Evolutionary conservation across 2,888 invertebrate genomes (phyloP).

Genomic region (Formica aserva): DNA sequence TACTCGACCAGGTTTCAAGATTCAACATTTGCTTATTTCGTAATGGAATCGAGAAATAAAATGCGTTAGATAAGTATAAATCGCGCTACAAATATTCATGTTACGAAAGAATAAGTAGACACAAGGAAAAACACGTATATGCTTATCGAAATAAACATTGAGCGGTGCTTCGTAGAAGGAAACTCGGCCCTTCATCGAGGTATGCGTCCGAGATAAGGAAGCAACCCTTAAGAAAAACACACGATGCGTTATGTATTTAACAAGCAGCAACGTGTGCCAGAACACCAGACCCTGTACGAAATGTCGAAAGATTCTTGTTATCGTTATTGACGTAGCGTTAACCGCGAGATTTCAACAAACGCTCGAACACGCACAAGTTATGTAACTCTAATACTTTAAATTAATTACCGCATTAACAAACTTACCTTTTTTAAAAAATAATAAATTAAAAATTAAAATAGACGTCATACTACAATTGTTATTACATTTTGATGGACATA

Average conservation of each 20-base stretch:
- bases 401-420: conserved; percentile 10
- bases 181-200: conserved; percentile 19
- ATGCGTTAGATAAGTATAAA: background rate
- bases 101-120: conserved; percentile 1
- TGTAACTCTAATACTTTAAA: background rate
- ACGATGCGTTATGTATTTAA: conserved; percentile 52
- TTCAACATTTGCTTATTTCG: conserved; percentile 15
- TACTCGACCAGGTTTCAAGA: background rate
- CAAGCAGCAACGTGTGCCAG: conserved; percentile 33
- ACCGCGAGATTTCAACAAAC: conserved; percentile 77
- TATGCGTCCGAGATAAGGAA: conserved; percentile 51
- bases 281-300: conserved; percentile 33
- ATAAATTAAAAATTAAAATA: background rate
- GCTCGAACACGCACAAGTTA: conserved; percentile 9
- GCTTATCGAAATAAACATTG: conserved; percentile 52
- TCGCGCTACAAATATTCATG: conserved; percentile 9
- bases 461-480: no score
- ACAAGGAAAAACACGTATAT: background rate
- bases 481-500: background rate
- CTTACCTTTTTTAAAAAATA: background rate
- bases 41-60: conserved; percentile 19
- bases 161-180: conserved; percentile 16
- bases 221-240: conserved; percentile 55
- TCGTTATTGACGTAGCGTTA: conserved; percentile 69
- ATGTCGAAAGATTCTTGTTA: conserved; percentile 67